These are phyloP conservation scores for Premnoplex brunnescens DNA, from an alignment of 2,797 vertebrate species.

Conservation along the genomic window DNA sequence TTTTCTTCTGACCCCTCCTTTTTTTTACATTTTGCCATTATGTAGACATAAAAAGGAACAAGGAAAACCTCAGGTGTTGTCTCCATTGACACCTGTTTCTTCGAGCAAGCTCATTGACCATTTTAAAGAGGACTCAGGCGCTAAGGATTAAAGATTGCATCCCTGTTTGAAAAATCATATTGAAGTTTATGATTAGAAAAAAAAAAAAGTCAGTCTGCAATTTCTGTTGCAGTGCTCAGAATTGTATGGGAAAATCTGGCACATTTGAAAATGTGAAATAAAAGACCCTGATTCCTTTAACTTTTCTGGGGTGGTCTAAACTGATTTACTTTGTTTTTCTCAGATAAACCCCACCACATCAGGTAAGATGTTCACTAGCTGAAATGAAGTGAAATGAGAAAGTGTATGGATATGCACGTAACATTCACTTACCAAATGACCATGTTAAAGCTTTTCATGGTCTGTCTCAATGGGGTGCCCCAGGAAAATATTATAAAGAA, in stretches of 20 bases:
- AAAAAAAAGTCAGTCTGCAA: not conserved
- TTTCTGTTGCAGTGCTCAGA: not conserved
- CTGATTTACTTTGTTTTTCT: not conserved
- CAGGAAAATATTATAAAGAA: not conserved
- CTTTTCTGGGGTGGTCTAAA: not conserved
- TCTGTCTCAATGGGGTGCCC: not conserved
- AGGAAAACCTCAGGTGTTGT: not conserved
- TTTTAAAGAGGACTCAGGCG: not conserved
- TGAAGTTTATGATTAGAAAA: not conserved
- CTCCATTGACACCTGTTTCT: not conserved
- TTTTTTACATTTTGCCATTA: not conserved
- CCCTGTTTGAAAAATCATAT: not conserved
- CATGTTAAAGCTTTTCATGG: not conserved
- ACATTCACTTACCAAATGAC: not conserved
- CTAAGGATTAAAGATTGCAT: not conserved
- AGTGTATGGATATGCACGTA: rapidly evolving
- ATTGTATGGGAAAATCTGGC: not conserved
- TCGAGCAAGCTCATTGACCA: rapidly evolving
- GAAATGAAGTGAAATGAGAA: not conserved
- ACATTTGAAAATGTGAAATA: not conserved
- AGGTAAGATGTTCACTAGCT: not conserved
- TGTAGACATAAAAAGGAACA: not conserved
- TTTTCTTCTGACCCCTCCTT: not conserved
- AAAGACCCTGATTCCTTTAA: not conserved
- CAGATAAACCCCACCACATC: not conserved